Conservation (phyloP, 2,888 invertebrate genomes). For the Eupeodes latifasciatus region DNA sequence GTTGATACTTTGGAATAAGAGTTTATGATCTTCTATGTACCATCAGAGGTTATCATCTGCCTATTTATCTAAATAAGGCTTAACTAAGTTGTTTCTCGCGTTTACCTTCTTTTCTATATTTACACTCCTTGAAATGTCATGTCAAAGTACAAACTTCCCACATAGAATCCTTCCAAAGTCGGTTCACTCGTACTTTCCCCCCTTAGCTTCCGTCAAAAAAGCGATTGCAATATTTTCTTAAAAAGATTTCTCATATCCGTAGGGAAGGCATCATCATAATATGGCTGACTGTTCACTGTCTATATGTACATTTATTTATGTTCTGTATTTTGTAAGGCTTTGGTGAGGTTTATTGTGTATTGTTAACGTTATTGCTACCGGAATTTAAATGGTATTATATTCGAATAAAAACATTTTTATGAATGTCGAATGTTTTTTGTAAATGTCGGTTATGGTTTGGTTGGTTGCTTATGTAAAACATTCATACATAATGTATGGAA, state of each 20-base stretch:
- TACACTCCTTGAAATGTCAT: constrained; percentile 47
- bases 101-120: constrained; percentile 30
- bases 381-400: constrained; percentile 49
- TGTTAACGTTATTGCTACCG: constrained; percentile 52
- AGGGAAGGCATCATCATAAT: constrained; percentile 4
- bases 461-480: too few relatives aligned
- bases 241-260: constrained; percentile 72
- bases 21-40: constrained; percentile 56
- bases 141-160: background rate
- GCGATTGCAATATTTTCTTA: constrained; percentile 71
- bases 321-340: constrained; percentile 8
- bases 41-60: constrained; percentile 44
- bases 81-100: constrained; percentile 13
- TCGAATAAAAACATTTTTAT: constrained; percentile 43
- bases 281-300: too few relatives aligned
- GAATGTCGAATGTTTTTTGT: constrained; percentile 28
- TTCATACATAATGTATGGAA: too few relatives aligned
- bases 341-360: constrained; percentile 30
- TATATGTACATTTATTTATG: background rate
- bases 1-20: constrained; percentile 33
- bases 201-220: constrained; percentile 56
- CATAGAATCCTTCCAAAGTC: background rate
- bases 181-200: background rate
- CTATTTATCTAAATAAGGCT: constrained; percentile 6
- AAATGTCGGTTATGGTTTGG: background rate